Base-by-base conservation (phyloP, 92 coral and sea anemone genomes). In the Hydrozoanthus gracilis region DNA sequence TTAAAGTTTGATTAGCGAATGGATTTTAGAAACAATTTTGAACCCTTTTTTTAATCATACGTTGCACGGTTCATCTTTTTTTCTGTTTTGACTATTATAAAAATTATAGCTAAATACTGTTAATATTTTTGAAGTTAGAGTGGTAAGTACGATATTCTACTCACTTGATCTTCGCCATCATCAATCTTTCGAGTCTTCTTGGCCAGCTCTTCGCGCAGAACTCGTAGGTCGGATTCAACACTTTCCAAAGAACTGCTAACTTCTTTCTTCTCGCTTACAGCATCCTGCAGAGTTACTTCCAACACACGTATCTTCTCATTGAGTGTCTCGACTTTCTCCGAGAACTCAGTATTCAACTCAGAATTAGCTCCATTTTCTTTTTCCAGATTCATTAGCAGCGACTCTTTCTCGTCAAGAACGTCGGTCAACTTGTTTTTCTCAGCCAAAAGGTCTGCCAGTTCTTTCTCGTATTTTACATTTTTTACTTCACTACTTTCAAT, bases 121-220 rank as follows among this genome's bases (percentile, higher is more conserved):
- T 27, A 27, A 27, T 27, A 27, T 27, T 27, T 0, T 27, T 27
- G 39, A 27, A 27, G 39, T 27, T 27, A 27, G 39, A 2, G 39
- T 27, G 39, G 39, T 27, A 27, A 56, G 71, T 3, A 44, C 39
- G 11, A 15, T 9, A 15, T 44, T 78, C 3, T 61, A 70, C 83
- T 77, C 51, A 87, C 73, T 50, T 71, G 64, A 9, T 77, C 78
- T 52, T 82, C 86, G 5, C 76, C 54, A 45, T 86, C 82, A 44
- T 86, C 84, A 39, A 92, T 79, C 64, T 92, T 91, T 61, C 56
- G 61, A 55, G 82, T 83, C 45, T 82, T 71, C 39, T 71, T 71
- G 17, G 58, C 78, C 44, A 93, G 88, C 27, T 91, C 83, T 6
- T 48, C 67, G n/a, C 80, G 82, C 8, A 64, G 86, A 7, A 86